Evolutionary conservation across 2,888 invertebrate genomes (phyloP).

Genomic region (Torymus auratus): DNA sequence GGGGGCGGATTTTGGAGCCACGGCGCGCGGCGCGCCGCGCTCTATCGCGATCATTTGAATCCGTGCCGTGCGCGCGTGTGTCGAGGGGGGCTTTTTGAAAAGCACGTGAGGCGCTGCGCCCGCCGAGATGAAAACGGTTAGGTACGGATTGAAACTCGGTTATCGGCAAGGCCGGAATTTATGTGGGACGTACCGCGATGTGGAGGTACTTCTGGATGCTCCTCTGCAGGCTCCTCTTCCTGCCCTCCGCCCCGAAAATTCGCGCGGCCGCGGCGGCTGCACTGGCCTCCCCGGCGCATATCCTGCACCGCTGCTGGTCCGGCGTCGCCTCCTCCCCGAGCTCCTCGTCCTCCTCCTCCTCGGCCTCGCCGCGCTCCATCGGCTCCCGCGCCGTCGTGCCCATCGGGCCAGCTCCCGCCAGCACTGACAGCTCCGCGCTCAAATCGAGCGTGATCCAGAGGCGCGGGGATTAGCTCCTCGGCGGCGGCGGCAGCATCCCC

Average conservation of each 20-base stretch:
- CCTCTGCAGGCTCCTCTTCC: slow-evolving; percentile 81
- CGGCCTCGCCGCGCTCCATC: slow-evolving; percentile 45
- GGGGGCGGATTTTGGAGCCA: not conserved
- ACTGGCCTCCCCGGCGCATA: slow-evolving; percentile 81
- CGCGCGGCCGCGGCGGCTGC: slow-evolving; percentile 77
- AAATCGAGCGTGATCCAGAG: too few relatives aligned
- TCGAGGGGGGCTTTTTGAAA: slow-evolving; percentile 26
- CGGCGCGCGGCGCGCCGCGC: slow-evolving; percentile 5
- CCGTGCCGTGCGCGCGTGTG: slow-evolving; percentile 8
- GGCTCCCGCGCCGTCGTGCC: slow-evolving; percentile 62
- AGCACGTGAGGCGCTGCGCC: slow-evolving; percentile 6
- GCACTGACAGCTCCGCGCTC: too few relatives aligned
- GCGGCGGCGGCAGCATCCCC: too few relatives aligned
- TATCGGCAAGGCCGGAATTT: not conserved
- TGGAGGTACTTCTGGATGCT: slow-evolving; percentile 84
- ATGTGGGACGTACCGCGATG: slow-evolving; percentile 79
- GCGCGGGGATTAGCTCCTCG: too few relatives aligned
- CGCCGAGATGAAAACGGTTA: not conserved
- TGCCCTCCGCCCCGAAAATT: slow-evolving; percentile 79
- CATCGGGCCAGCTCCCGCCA: slow-evolving; percentile 44
- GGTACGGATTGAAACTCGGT: too few relatives aligned
- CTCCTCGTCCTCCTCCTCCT: slow-evolving; percentile 59
- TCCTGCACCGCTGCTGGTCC: slow-evolving; percentile 78
- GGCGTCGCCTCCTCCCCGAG: slow-evolving; percentile 26
- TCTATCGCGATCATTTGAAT: slow-evolving; percentile 15